A percentile compares a stretch with the other conserved stretches of the same genome.
Conservation (phyloP, 2,888 invertebrate species). For the Matsumyia berberina region DNA sequence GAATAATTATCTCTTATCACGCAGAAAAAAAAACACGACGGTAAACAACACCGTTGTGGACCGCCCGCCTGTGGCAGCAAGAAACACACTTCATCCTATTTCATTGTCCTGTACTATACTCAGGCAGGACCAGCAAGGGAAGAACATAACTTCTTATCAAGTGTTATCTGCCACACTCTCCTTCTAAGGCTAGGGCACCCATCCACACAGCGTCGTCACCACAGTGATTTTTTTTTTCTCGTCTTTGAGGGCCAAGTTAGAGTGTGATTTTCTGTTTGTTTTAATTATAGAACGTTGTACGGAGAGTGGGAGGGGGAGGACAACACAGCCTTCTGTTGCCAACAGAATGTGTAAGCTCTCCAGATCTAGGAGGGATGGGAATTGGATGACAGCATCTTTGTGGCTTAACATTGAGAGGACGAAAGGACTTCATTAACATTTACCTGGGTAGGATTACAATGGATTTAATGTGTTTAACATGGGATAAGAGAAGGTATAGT, state of each 20-base stretch:
- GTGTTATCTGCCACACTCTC: constrained; percentile 67
- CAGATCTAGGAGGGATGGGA: constrained; percentile 18
- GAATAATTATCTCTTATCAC: constrained; percentile 73
- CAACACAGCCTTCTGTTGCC: constrained; percentile 54
- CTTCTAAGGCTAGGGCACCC: constrained; percentile 35
- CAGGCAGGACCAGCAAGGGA: constrained; percentile 45
- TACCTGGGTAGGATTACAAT: constrained; percentile 75
- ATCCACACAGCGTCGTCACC: background rate
- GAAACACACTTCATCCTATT: constrained; percentile 50
- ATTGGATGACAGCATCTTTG: constrained; percentile 71
- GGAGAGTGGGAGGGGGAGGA: constrained; percentile 1
- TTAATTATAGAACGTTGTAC: constrained; percentile 62
- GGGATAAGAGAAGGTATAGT: constrained; percentile 62
- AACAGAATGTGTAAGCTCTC: constrained; percentile 67
- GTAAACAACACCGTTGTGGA: constrained; percentile 45
- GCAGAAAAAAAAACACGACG: constrained; percentile 15
- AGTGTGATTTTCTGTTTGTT: constrained; percentile 75
- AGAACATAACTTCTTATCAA: constrained; percentile 74
- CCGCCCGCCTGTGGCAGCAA: constrained; percentile 24
- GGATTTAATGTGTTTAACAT: constrained; percentile 75
- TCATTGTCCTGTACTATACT: constrained; percentile 59
- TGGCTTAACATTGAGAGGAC: constrained; percentile 61
- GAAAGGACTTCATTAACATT: constrained; percentile 75
- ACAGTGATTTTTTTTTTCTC: constrained; percentile 28
- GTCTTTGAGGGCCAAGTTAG: constrained; percentile 27